A percentile compares a stretch with the other conserved stretches of the same genome.
Conservation (phyloP, 2,797 vertebrate genomes). For the Antennarius maculatus region DNA sequence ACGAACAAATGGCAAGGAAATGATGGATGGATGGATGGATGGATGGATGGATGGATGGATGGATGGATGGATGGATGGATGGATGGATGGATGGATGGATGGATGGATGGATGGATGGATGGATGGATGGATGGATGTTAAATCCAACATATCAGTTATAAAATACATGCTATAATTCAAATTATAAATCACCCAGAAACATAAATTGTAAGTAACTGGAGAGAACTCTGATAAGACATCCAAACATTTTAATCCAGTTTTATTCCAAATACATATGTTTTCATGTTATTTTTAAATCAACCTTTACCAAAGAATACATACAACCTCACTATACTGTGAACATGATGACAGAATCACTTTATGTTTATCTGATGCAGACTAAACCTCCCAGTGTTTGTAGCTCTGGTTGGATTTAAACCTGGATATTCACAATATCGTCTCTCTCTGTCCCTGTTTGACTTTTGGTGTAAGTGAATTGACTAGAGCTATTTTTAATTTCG, state of each 20-base stretch:
- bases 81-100: too few relatives aligned
- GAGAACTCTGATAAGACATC: conserved; percentile 1
- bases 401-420: conserved; percentile 51
- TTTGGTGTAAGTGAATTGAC: conserved; percentile 53
- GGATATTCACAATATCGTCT: conserved; percentile 43
- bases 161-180: too few relatives aligned
- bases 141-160: too few relatives aligned
- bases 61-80: too few relatives aligned
- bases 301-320: not conserved
- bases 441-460: conserved; percentile 59
- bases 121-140: too few relatives aligned
- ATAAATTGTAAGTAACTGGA: not conserved
- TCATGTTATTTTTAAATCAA: not conserved
- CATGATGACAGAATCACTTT: conserved; percentile 24
- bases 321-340: not conserved
- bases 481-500: conserved; percentile 72
- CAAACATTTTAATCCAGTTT: too few relatives aligned
- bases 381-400: conserved; percentile 16
- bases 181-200: too few relatives aligned
- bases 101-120: too few relatives aligned
- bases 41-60: too few relatives aligned
- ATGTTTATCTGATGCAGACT: conserved; percentile 30
- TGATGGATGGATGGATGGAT: too few relatives aligned
- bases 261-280: conserved; percentile 13
- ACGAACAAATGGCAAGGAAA: too few relatives aligned